Evolutionary conservation across 2,113 vertebrate species (phyloP), one percentile per base, ranked within the genome.

Genomic region (Tor tambroides): DNA sequence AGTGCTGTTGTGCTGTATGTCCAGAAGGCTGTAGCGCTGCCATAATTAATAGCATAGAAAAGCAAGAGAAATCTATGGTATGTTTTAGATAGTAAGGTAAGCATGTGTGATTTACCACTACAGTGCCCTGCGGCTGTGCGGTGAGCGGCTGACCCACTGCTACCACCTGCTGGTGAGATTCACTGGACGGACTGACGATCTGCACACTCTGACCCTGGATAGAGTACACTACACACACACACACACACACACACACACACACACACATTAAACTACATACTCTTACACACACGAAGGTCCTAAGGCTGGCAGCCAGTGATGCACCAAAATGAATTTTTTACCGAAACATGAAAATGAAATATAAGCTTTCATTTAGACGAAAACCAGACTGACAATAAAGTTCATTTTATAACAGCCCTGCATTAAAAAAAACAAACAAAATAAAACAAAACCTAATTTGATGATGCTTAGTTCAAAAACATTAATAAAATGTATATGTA

Each of bases 151-250:
- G 98, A 35, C 98, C 98, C 65, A 99, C 97, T 67, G 98, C 98
- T 88, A 99, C 98, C 91, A 99, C 98, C 91, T 99, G 98, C 94
- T 99, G 98, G 90, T 99, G 98, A 90, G 98, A 99, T 61, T 99
- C 98, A 78, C 98, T 99, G 75, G 98, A 98, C 28, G 98, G 98
- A 93, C 98, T 99, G 93, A 99, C 98, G 92, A 99, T 99, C 94
- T 97, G 97, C 82, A 99, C 97, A 88, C 93, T 98, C 90, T 99
- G 98, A 35, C 5, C 35, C 35, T 35, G 35, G 35, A 35, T 5
- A 38, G 5, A 38, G 35, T 98, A 38, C 78, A 51, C 89, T 99
- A 80, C 19, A 83, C 69, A 90, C 59, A 91, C 41, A 59, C 19
- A 59, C 54, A 88, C 26, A 85, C 51, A 54, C 8, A 32, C 26